A percentile compares a stretch with the other conserved stretches of the same genome.
These are phyloP conservation scores for Sparus aurata DNA, from an alignment of 2,797 vertebrate species.

Conservation along the genomic window DNA sequence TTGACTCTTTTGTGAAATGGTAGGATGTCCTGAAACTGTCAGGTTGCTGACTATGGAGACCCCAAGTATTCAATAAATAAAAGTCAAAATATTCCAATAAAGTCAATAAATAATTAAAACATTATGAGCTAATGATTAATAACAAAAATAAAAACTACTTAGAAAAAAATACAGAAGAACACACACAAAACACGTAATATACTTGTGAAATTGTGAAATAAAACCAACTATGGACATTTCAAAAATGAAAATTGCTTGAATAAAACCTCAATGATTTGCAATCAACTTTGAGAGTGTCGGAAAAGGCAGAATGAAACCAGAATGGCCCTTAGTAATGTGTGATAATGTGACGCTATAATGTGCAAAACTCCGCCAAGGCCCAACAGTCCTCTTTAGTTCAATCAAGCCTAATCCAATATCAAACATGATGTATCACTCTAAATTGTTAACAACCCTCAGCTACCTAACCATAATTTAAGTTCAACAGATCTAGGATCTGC, in stretches of 20 bases:
- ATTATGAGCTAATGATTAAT: neutral
- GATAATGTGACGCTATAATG: no score
- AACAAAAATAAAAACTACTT: neutral
- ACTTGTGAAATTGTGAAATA: no score
- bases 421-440: no score
- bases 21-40: conserved; percentile 70
- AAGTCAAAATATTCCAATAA: neutral
- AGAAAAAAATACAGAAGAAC: no score
- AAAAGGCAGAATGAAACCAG: neutral
- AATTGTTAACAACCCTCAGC: no score
- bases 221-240: neutral
- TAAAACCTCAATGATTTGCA: neutral
- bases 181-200: neutral
- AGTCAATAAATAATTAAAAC: neutral
- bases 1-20: conserved; percentile 97
- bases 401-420: no score
- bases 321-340: no score
- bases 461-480: no score
- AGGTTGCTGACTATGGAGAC: neutral
- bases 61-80: neutral
- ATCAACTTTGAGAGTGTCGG: neutral
- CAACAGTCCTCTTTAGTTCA: no score
- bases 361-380: no score
- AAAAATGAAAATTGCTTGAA: neutral
- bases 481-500: no score